Percentiles rank a stretch among this genome's conserved stretches.
Evolutionary conservation across 2,888 invertebrate species (phyloP).

Genomic region (Pycnomerus fuliginosus): DNA sequence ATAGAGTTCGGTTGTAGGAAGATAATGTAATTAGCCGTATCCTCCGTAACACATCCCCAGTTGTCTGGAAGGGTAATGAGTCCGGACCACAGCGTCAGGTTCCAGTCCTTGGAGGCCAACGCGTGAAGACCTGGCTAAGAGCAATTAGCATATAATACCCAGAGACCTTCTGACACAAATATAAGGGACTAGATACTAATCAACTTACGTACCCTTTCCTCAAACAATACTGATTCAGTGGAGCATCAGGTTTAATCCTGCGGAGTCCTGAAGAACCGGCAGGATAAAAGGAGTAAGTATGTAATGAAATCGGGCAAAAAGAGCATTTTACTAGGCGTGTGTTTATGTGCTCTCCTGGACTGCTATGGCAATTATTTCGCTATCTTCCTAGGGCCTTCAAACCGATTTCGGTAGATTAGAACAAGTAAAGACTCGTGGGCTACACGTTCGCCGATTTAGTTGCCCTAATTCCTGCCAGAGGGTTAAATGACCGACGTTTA

Average conservation of each 20-base stretch:
- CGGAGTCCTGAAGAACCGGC: conserved; percentile 9
- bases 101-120: conserved; percentile 34
- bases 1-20: conserved; percentile 39
- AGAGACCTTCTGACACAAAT: conserved; percentile 33
- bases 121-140: conserved; percentile 38
- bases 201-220: conserved; percentile 12
- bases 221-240: conserved; percentile 3
- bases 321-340: conserved; percentile 27
- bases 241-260: too few relatives aligned
- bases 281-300: conserved; percentile 21
- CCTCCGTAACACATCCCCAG: conserved; percentile 43
- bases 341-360: conserved; percentile 16
- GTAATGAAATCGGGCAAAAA: conserved; percentile 23
- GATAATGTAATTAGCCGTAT: conserved; percentile 47
- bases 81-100: conserved; percentile 22
- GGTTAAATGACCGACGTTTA: conserved; percentile 42
- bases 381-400: conserved; percentile 27
- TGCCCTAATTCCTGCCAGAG: conserved; percentile 39
- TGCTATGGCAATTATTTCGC: conserved; percentile 21
- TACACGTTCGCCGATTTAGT: conserved; percentile 38
- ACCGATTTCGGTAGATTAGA: conserved; percentile 35
- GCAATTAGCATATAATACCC: conserved; percentile 46
- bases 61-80: conserved; percentile 39
- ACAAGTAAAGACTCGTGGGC: conserved; percentile 34
- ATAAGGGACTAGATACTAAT: conserved; percentile 18